These are phyloP conservation scores for Loripinus fragilis DNA, from an alignment of 2,888 invertebrate genomes.

Conservation along the genomic window DNA sequence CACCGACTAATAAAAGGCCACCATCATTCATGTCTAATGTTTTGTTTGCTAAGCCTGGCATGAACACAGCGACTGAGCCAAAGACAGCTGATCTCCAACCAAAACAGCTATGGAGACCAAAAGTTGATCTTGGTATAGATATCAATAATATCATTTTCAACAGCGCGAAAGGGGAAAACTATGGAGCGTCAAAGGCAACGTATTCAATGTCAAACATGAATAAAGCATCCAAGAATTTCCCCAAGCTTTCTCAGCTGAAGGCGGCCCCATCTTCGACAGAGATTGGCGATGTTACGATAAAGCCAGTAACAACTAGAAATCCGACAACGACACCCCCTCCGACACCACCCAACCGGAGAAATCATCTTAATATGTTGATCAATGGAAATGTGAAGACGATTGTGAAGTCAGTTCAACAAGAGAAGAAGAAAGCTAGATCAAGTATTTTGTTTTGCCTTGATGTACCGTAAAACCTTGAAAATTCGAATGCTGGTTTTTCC, in stretches of 20 bases:
- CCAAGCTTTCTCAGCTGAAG: background rate
- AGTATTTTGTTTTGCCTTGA: background rate
- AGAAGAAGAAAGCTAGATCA: background rate
- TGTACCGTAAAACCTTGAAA: background rate
- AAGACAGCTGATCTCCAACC: background rate
- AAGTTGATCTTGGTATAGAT: conserved; percentile 37
- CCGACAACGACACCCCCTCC: background rate
- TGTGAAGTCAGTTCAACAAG: background rate
- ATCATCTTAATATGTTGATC: conserved; percentile 9
- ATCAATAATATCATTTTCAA: conserved; percentile 37
- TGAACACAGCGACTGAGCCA: background rate
- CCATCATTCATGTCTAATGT: background rate
- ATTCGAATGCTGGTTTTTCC: too few relatives aligned
- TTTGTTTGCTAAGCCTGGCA: background rate
- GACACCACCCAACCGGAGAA: conserved; percentile 1
- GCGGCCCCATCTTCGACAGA: conserved; percentile 5
- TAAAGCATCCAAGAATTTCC: background rate
- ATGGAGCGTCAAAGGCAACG: background rate
- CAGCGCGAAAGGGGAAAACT: background rate
- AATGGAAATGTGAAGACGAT: background rate
- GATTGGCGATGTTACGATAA: background rate
- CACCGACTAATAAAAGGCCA: background rate
- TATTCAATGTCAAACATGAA: background rate
- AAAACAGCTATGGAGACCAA: conserved; percentile 49
- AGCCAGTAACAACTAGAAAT: background rate